Percentiles rank a stretch among this genome's conserved stretches.
These are phyloP conservation scores for Oligia fasciuncula DNA, from an alignment of 2,888 invertebrate species.

Conservation along the genomic window DNA sequence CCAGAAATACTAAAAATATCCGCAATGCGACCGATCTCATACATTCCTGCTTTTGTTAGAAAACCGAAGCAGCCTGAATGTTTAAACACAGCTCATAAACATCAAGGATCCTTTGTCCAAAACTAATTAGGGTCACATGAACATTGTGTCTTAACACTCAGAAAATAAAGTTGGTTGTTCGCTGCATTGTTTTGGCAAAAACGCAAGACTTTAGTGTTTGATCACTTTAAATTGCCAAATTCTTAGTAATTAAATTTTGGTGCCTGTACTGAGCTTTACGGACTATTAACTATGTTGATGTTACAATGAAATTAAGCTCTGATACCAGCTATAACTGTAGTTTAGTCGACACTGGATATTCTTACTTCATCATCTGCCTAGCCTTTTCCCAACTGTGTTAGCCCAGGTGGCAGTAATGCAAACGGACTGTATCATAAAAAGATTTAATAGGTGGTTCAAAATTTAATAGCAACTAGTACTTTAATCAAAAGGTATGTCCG, in stretches of 20 bases:
- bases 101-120: conserved; percentile 59
- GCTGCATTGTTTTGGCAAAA: conserved; percentile 25
- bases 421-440: no score
- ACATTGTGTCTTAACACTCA: conserved; percentile 34
- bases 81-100: conserved; percentile 62
- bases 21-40: conserved; percentile 67
- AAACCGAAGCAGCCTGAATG: conserved; percentile 56
- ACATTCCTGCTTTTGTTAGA: conserved; percentile 61
- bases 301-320: conserved; percentile 1
- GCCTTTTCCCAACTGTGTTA: no score
- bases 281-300: not conserved
- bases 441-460: no score
- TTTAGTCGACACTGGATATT: not conserved
- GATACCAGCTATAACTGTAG: not conserved
- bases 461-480: no score
- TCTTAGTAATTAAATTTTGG: conserved; percentile 43
- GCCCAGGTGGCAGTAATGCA: no score
- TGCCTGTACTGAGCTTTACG: not conserved
- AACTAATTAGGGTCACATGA: conserved; percentile 51
- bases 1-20: no score
- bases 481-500: no score
- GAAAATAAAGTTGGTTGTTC: conserved; percentile 44
- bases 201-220: conserved; percentile 34
- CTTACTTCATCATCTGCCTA: no score
- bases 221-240: conserved; percentile 42